Base-by-base conservation (phyloP, 2,888 invertebrate species). In the Caenorhabditis zanzibari region DNA sequence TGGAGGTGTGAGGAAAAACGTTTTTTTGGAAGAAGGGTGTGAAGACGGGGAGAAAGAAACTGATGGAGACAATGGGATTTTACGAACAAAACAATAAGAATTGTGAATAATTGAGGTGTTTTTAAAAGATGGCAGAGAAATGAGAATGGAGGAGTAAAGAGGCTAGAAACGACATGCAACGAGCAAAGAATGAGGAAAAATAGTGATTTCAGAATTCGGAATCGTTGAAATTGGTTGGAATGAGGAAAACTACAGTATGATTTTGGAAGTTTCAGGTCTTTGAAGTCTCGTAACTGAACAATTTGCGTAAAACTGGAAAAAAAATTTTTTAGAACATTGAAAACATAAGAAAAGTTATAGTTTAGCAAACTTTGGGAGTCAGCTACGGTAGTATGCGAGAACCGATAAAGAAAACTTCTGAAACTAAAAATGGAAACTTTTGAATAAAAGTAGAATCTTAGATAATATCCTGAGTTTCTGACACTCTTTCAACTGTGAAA, bases 101-200 rank as follows among this genome's bases (percentile, higher is more conserved):
- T 56, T 77, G 69, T 77, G 69, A 77, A 77, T 77, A 71, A 71
- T 77, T 77, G 61, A 71, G 63, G 61, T 77, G 77, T 71, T 77
- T 76, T 76, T 59, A 69, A 76, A 61, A 61, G 69, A 66, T 75
- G 66, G 64, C 35, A 22, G 44, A 54, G 44, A 12, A n/a, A 44
- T 26, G 44, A 1, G 26, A n/a, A 44, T 22, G 22, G 26, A 54
- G 26, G 28, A 24, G 47, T 24, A 14, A 49, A 63, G 52, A 5
- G 32, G 56, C 74, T 74, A 64, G 44, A 64, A 74, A 56, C 19
- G 64, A 74, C 74, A 64, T 44, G 75, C 56, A 49, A 56, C 63
- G 66, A 56, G 52, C 74, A 54, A 58, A 56, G 64, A 56, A 54
- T 28, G 22, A 24, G 24, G 32, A 26, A 24, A 14, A 68, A 24